Evolutionary conservation across 2,888 invertebrate species (phyloP).

Genomic region (Agapetus fuscipes): DNA sequence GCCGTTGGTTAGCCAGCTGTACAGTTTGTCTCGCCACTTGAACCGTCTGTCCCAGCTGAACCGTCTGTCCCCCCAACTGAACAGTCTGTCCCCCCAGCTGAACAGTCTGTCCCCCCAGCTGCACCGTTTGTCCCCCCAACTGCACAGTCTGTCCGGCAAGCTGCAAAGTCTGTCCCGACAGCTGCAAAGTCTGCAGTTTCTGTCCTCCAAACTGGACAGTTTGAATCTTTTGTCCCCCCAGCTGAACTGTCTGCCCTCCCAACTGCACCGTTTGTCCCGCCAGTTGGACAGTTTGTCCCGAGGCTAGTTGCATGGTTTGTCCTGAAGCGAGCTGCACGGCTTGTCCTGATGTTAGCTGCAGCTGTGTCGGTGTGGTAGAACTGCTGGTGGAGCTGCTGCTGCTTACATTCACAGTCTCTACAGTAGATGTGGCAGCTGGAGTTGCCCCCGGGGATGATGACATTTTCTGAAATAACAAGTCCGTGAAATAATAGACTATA

Average conservation of each 20-base stretch:
- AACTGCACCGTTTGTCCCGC: constrained; percentile 26
- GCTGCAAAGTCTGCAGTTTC: constrained; percentile 30
- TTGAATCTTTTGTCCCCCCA: constrained; percentile 38
- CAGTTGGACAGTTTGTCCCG: constrained; percentile 36
- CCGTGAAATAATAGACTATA: too few species aligned
- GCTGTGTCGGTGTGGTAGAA: constrained; percentile 26
- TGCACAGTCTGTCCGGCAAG: constrained; percentile 33
- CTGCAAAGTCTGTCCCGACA: constrained; percentile 38
- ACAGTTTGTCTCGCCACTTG: constrained; percentile 26
- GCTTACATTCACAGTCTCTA: too few species aligned
- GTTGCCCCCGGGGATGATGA: constrained; percentile 17
- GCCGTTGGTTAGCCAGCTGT: constrained; percentile 29
- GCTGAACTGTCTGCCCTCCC: constrained; percentile 34
- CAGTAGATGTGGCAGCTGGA: constrained; percentile 11
- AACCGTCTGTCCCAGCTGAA: constrained; percentile 34
- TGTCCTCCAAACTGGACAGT: constrained; percentile 33
- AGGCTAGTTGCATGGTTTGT: constrained; percentile 32
- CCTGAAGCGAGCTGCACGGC: constrained; percentile 34
- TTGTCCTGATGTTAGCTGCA: constrained; percentile 36
- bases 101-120: constrained; percentile 27
- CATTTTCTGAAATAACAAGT: constrained; percentile 11
- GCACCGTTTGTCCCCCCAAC: constrained; percentile 38
- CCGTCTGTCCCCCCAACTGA: constrained; percentile 46
- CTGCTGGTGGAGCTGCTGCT: too few species aligned
- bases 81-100: constrained; percentile 27